Evolutionary conservation across 2,888 invertebrate species (phyloP).

Genomic region (Hymenopus coronatus): DNA sequence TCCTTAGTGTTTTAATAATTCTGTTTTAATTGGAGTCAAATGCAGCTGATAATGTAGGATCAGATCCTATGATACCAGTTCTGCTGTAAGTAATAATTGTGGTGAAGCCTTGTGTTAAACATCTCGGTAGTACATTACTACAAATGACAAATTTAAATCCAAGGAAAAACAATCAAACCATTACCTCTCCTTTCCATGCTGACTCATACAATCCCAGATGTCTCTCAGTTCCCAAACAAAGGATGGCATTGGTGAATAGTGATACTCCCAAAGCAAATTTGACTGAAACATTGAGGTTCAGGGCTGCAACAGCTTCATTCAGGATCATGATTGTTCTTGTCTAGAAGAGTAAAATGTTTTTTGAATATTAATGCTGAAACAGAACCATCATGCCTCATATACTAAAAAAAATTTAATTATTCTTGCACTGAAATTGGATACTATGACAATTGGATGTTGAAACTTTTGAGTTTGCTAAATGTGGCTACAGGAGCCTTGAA

Average conservation of each 20-base stretch:
- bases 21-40: too few relatives aligned
- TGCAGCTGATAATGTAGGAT: too few relatives aligned
- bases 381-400: neutral
- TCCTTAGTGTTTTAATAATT: too few relatives aligned
- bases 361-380: too few relatives aligned
- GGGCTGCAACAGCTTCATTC: slow-evolving; percentile 69
- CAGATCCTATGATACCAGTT: too few relatives aligned
- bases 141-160: neutral
- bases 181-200: slow-evolving; percentile 68
- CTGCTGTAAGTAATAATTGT: too few relatives aligned
- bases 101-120: too few relatives aligned
- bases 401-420: too few relatives aligned
- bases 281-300: slow-evolving; percentile 71
- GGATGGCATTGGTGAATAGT: slow-evolving; percentile 69
- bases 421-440: too few relatives aligned
- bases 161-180: slow-evolving; percentile 28
- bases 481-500: too few relatives aligned
- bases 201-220: slow-evolving; percentile 68
- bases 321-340: slow-evolving; percentile 72
- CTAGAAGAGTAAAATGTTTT: slow-evolving; percentile 45
- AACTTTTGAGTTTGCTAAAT: too few relatives aligned
- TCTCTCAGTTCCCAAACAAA: slow-evolving; percentile 72
- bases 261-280: slow-evolving; percentile 75
- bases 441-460: too few relatives aligned
- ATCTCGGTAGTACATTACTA: neutral